Percentiles rank a stretch among this genome's conserved stretches.
phyloP scores from a whole-genome alignment of 2,113 vertebrate species.

The Mus spicilegus region DNA sequence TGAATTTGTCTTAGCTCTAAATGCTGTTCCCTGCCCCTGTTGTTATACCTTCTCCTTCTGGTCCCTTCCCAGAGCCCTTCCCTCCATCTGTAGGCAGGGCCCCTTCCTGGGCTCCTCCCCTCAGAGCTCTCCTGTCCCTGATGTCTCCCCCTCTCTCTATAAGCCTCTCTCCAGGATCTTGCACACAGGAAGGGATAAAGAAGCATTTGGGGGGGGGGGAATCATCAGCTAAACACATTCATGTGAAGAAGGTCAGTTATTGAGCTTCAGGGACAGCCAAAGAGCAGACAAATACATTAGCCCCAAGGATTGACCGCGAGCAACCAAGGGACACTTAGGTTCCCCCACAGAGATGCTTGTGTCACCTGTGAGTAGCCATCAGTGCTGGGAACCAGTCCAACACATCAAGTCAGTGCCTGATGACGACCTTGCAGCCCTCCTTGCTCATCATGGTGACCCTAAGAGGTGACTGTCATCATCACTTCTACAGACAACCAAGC shows the following conservation, averaged over 20 bases:
- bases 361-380: neutral
- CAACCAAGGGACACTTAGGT: neutral
- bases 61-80: neutral
- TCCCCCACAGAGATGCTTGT: neutral
- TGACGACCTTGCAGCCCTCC: no score
- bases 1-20: neutral
- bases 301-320: neutral
- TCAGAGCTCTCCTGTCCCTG: neutral
- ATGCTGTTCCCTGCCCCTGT: neutral
- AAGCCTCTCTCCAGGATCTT: neutral
- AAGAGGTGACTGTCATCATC: neutral
- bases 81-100: neutral
- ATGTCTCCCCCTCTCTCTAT: accelerated
- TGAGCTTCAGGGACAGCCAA: neutral
- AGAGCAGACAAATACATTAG: neutral
- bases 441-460: neutral
- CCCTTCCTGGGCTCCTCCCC: neutral
- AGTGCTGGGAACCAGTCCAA: neutral
- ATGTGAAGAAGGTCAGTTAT: neutral
- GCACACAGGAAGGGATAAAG: neutral
- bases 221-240: neutral
- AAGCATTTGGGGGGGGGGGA: neutral
- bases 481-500: neutral
- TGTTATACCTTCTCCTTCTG: neutral
- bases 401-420: neutral